Conservation (phyloP, 2,888 invertebrate genomes). For the Orthosia incerta region DNA sequence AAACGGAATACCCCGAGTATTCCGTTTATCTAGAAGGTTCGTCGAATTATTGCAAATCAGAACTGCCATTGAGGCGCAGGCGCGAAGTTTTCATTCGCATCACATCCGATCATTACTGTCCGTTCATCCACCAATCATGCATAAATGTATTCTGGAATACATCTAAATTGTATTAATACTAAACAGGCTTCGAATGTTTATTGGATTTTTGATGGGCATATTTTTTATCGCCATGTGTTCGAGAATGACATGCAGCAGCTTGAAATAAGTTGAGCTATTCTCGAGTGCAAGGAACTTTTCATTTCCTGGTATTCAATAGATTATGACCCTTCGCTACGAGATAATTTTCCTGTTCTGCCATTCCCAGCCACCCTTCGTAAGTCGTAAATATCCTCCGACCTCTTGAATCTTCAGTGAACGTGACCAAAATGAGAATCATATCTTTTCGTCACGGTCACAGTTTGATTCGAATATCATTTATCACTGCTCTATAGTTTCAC, state of each 20-base stretch:
- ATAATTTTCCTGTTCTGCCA: constrained; percentile 41
- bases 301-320: constrained; percentile 42
- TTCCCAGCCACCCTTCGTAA: constrained; percentile 43
- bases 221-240: constrained; percentile 14
- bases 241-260: constrained; percentile 18
- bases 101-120: constrained; percentile 64
- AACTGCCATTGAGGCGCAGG: constrained; percentile 35
- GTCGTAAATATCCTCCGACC: constrained; percentile 63
- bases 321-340: constrained; percentile 37
- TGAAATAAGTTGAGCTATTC: not conserved
- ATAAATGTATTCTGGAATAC: constrained; percentile 58
- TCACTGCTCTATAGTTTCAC: constrained; percentile 45
- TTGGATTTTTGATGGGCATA: constrained; percentile 34
- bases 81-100: constrained; percentile 54
- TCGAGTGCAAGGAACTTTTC: constrained; percentile 22
- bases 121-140: constrained; percentile 59
- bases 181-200: constrained; percentile 49
- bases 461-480: constrained; percentile 58
- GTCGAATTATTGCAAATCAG: constrained; percentile 22
- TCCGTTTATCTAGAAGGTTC: constrained; percentile 16
- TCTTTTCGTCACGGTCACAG: constrained; percentile 56
- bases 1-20: not conserved
- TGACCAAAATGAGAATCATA: constrained; percentile 62
- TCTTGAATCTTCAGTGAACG: constrained; percentile 61
- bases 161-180: constrained; percentile 57